Evolutionary conservation across 2,113 vertebrate genomes (phyloP), one percentile per base, ranked within the genome.

Genomic region (Rhynchopsitta pachyrhyncha): DNA sequence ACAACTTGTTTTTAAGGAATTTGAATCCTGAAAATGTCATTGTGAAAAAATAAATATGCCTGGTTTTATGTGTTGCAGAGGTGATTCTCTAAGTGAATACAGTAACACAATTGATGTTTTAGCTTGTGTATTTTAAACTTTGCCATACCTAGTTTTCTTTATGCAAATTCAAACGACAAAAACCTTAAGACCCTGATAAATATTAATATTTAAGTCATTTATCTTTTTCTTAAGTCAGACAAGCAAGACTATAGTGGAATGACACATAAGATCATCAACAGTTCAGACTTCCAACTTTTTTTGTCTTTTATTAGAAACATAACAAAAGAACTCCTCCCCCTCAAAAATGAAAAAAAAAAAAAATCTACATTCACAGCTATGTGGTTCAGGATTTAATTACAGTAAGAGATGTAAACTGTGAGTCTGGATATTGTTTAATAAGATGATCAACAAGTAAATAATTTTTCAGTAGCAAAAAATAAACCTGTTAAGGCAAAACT

Each of bases 41-140:
- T 82, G 93, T 95, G 66, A 50, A 93, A 90, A 93, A 97, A 96
- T 97, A 97, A 97, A 97, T 25, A 81, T 92, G 80, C 64, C 39
- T 92, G 86, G 4, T 90, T 94, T 71, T 94, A 96, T 66, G 68
- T 93, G 70, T 88, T 88, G 75, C 64, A 93, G 64, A 86, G 7
- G 22, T 94, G 60, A 71, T 93, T 96, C 62, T 88, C 90, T 55
- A 83, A 81, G 8, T 64, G 35, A 6, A 31, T 86, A 47, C 28
- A 4, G 6, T 82, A 68, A 47, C 15, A 83, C 3, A 60, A 5
- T 63, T 16, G 33, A 4, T 4, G 8, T 9, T 64, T 90, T 73
- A 60, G 5, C 18, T 37, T 62, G 10, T 0, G 0, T 59, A 11
- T 46, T 76, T 82, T 86, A 35, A 66, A 76, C 6, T 66, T 67